Base-by-base conservation (phyloP, 2,797 vertebrate genomes). In the Sebastes steindachneri region DNA sequence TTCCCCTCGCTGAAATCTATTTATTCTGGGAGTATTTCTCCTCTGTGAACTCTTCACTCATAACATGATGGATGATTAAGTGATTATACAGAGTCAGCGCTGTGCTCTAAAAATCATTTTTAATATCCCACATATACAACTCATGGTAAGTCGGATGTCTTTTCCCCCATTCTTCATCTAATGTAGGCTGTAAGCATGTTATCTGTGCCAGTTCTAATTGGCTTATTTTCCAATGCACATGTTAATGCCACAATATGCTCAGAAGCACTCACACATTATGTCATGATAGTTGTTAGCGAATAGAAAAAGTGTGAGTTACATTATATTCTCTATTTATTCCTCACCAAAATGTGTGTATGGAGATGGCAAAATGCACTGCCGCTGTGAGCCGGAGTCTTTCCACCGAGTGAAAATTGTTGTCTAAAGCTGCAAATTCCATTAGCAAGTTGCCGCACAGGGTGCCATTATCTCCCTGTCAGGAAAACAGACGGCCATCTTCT, bases 21-120 rank as follows among this genome's bases (percentile, higher is more conserved):
- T 83, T 79, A 87, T 88, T 86, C 73, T 86, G 60, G 51, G 69
- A 69, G 59, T 60, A 37, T 80, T 88, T 75, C 68, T 81, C 77
- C 77, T 74, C 87, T 55, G 45, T 88, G 85, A 92, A 89, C 83
- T 80, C 91, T 85, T 86, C 78, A 77, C 86, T 86, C 75, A 37
- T 35, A 77, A 83, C 80, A 82, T 85, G 87, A 91, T 93, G 78
- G 87, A 90, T 91, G 87, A 73, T 77, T 62, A 80, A 69, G 53
- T 71, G 80, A 84, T 90, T 69, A 65, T 11, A 69, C 72, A 37
- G 63, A 80, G 68, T 75, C 80, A 77, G 73, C 26, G 14, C 84
- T 67, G 45, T 68, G 55, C 73, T 81, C 75, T 66, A 57, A 83
- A 85, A 85, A 82, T 87, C 35, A 66, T 86, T 78, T 82, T 75